Evolutionary conservation across 92 coral and sea anemone genomes (phyloP), one percentile per base, ranked within the genome.

Genomic region (Epizoanthus scotinus): DNA sequence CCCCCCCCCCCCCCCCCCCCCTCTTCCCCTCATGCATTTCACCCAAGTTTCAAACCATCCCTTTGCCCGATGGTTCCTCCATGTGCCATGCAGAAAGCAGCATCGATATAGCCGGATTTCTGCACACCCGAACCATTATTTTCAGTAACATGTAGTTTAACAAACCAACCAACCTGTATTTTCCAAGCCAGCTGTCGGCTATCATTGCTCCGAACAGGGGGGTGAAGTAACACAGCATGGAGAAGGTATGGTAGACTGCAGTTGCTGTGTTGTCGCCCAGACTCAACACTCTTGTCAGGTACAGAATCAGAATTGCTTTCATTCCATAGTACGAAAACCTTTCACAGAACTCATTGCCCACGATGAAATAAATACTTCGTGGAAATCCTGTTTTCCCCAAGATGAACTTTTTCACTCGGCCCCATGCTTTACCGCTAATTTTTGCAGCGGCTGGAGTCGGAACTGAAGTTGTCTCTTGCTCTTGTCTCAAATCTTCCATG

Each of bases 111-210:
- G 18, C 40, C 29, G 67, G 40, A 5, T 14, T 10, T 4, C 52
- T 47, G 14, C 17, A 47, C 13, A 47, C 14, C 12, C 15, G 52
- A 8, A 47, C 52, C 52, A 0, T 47, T 10, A 47, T 7, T 47
- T 47, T 47, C 0, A 47, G 52, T 47, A 9, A 47, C 9, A 47
- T 47, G 28, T 64, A 18, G 38, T 64, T 3, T 4, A 34, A 34
- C 40, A 8, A 42, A 7, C 8, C 24, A n/a, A 63, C 88, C 59
- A 50, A 89, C 95, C 95, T 86, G 82, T 91, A 91, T 73, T 91
- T 91, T 36, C 95, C 95, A 14, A 91, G 89, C 95, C 95, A 91
- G 62, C 92, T 91, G 77, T 91, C 95, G 6, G 95, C 95, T 55
- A 91, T 22, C 95, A 91, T 91, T 47, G 95, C 95, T 62, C 95